Conservation (phyloP, 2,888 invertebrate species). For the Plebejus melissa region DNA sequence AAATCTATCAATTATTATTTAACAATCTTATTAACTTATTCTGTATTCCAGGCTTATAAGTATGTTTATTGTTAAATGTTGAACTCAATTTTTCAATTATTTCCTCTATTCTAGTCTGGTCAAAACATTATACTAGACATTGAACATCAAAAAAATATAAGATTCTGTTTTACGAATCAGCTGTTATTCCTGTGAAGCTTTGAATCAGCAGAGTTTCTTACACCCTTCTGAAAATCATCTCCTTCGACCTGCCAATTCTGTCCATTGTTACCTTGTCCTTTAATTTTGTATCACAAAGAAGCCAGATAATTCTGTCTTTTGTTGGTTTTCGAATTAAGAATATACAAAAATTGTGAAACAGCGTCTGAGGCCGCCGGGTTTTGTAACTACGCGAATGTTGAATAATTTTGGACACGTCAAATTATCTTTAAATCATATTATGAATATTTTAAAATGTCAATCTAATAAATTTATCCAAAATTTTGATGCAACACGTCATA, state of each 20-base stretch:
- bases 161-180: background rate
- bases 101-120: too few species aligned
- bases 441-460: background rate
- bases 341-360: constrained; percentile 1
- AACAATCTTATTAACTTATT: background rate
- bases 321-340: background rate
- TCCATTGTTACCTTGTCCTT: background rate
- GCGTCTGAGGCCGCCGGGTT: constrained; percentile 4
- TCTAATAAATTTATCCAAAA: background rate
- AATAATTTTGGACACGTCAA: background rate
- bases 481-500: background rate
- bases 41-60: too few species aligned
- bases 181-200: background rate
- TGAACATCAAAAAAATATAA: too few species aligned
- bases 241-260: background rate
- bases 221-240: background rate
- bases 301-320: background rate
- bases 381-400: background rate
- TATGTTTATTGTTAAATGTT: too few species aligned
- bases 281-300: background rate
- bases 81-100: too few species aligned
- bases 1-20: background rate
- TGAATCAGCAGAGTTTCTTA: background rate
- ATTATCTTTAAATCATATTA: background rate
- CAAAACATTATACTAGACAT: too few species aligned